Evolutionary conservation across 1,140 invertebrate species (phyloP), one percentile per base, ranked within the genome.

Genomic region (Apis cerana): DNA sequence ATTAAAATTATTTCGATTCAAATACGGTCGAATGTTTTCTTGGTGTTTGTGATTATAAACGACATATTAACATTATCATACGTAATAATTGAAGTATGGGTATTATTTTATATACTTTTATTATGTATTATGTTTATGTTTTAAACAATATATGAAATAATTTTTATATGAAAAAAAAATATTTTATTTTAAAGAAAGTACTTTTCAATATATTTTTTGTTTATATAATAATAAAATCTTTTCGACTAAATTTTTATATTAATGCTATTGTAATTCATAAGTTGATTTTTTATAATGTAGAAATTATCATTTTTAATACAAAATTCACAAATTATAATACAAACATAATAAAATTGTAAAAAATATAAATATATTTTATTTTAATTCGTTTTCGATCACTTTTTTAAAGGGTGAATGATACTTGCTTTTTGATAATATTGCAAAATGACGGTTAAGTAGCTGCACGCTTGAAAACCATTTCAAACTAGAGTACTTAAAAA

Each of bases 1-100:
- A 77, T 89, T 78, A 89, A 77, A 84, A 64, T 88, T 86, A 82
- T 86, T 67, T 84, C 79, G 70, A 83, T 69, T 81, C 70, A 33
- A 70, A 85, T 79, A 79, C 76, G 61, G 21, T 43, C 54, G 27
- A 33, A 23, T 11, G 7, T 82, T 68, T 54, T 52, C 9, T 27
- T 58, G 54, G 0, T 27, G 19, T 13, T 17, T n/a, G 1, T 13
- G 7, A n/a, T 21, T 56, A 15, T 13, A 65, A 76, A 54, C 11
- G 15, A 17, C 54, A 12, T 19, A 67, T 67, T 19, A 13, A 61
- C 52, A 10, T 12, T 10, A 52, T 54, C 59, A 27, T 59, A 11
- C 8, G 0, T 65, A 52, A n/a, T 11, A 52, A 54, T 33, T 21
- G 21, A 27, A 2, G 2, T n/a, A 13, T 54, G 15, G 17, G 21